Evolutionary conservation across 2,113 vertebrate species (phyloP), one percentile per base, ranked within the genome.

Genomic region (Turnix velox): DNA sequence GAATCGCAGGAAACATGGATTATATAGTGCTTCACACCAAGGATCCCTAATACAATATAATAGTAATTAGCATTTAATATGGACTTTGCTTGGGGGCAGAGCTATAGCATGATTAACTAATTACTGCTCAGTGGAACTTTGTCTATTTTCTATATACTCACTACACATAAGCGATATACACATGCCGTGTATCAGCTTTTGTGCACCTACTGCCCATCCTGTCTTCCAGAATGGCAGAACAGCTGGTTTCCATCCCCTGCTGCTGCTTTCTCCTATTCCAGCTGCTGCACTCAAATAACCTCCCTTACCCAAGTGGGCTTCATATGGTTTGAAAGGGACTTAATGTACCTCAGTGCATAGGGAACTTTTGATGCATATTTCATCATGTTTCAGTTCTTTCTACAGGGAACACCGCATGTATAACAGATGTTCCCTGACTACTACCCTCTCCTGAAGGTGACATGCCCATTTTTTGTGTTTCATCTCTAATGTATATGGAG

Each of bases 361-460:
- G 93, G 83, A 92, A 94, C 74, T 95, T 92, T 58, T 90, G 89
- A 89, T 92, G 95, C 93, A 96, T 94, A 95, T 90, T 92, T 94
- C 68, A 90, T 91, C 80, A 37, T 77, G 58, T 96, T 94, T 88
- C 84, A 84, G 88, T 89, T 86, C 76, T 91, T 94, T 93, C 86
- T 93, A 82, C 85, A 84, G 94, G 95, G 83, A 96, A 51, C 87
- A 84, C 40, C 75, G 81, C 92, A 91, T 76, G 77, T 93, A 78
- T 92, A 94, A 96, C 94, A 94, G 88, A 95, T 96, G 93, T 94
- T 95, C 67, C 30, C 68, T 73, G 75, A 86, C 91, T 95, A 58
- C 43, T 88, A 80, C 59, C 81, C 43, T 81, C 90, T 96, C 75
- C 88, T 95, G 90, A 93, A 96, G 96, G 95, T 95, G 91, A 78